phyloP scores from a whole-genome alignment of 2,888 invertebrate species.

The Spatulosminthurus flaviceps region DNA sequence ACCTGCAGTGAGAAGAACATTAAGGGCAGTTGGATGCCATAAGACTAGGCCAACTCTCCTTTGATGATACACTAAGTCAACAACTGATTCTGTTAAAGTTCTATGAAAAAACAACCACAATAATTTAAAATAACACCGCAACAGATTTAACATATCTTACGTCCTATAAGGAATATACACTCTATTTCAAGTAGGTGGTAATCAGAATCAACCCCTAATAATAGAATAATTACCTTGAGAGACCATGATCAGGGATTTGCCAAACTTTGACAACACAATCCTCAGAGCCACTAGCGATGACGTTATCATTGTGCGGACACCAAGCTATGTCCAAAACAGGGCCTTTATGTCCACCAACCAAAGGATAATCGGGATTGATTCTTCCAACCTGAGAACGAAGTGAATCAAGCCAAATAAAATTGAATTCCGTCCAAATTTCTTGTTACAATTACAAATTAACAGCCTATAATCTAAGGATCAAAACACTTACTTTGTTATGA shows the following conservation, averaged over 20 bases:
- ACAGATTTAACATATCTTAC: no score
- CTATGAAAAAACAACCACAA: slow-evolving; percentile 66
- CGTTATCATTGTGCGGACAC: slow-evolving; percentile 98
- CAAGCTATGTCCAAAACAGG: slow-evolving; percentile 96
- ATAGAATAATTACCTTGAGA: slow-evolving; percentile 68
- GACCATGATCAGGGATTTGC: slow-evolving; percentile 93
- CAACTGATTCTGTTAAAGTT: slow-evolving; percentile 91
- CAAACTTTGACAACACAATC: slow-evolving; percentile 97
- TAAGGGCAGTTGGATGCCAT: slow-evolving; percentile 97
- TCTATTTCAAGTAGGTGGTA: no score
- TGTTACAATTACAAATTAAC: no score
- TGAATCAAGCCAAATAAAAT: background rate
- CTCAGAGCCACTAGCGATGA: slow-evolving; percentile 96
- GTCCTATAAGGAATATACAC: no score
- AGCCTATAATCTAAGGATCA: background rate
- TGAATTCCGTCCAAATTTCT: background rate
- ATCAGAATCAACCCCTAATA: no score
- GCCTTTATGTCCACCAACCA: slow-evolving; percentile 96
- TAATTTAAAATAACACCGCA: no score
- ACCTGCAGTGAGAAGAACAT: slow-evolving; percentile 91
- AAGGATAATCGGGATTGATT: slow-evolving; percentile 90
- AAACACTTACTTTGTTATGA: slow-evolving; percentile 80
- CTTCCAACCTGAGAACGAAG: slow-evolving; percentile 81
- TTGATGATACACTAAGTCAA: slow-evolving; percentile 92
- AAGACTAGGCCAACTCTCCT: slow-evolving; percentile 90